These are phyloP conservation scores for Brachionus asplanchnoidis DNA, from an alignment of 1,140 invertebrate species.

Conservation along the genomic window DNA sequence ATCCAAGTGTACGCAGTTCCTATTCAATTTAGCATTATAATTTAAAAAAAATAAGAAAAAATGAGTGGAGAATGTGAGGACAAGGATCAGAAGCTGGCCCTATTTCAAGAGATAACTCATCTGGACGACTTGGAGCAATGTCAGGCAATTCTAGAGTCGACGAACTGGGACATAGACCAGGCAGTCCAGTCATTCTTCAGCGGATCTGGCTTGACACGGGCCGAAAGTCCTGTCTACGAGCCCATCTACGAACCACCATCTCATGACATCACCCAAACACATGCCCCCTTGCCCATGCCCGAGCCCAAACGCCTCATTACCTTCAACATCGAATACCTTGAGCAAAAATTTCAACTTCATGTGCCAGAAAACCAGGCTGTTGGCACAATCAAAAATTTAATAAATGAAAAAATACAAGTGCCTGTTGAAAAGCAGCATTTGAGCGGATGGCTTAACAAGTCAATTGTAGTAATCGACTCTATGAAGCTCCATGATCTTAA, in stretches of 20 bases:
- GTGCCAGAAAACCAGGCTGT: background rate
- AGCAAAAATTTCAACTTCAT: constrained; percentile 5
- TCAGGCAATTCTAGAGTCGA: constrained; percentile 28
- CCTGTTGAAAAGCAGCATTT: background rate
- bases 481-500: constrained; percentile 1
- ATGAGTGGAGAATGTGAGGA: background rate
- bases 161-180: constrained; percentile 28
- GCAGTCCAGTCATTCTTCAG: constrained; percentile 26
- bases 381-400: constrained; percentile 3
- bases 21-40: constrained; percentile 15
- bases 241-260: background rate
- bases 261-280: background rate
- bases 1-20: background rate
- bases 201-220: background rate
- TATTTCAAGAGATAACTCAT: constrained; percentile 38
- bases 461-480: background rate
- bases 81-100: background rate
- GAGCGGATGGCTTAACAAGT: constrained; percentile 17
- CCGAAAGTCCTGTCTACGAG: background rate
- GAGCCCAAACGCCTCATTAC: background rate
- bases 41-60: background rate
- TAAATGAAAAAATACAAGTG: background rate
- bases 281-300: background rate
- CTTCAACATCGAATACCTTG: constrained; percentile 21
- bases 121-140: constrained; percentile 35